Evolutionary conservation across 2,888 invertebrate genomes (phyloP).

Genomic region (Drosophila yooni): DNA sequence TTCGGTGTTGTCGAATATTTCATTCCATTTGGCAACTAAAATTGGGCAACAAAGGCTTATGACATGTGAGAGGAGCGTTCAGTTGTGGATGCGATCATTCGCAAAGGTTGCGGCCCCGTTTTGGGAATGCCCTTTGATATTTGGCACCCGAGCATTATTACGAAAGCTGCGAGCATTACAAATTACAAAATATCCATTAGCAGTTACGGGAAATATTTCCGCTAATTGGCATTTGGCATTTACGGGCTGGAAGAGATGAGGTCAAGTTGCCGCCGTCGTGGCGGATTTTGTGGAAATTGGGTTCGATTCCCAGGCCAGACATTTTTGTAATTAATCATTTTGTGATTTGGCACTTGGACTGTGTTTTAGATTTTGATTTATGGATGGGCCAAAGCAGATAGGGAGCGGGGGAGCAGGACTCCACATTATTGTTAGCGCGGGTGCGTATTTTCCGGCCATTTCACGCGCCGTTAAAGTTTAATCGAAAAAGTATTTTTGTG

Average conservation of each 20-base stretch:
- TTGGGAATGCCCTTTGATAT: slow-evolving; percentile 41
- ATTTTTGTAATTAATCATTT: slow-evolving; percentile 75
- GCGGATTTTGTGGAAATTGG: neutral
- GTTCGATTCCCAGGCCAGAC: slow-evolving; percentile 18
- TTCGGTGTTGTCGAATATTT: slow-evolving; percentile 10
- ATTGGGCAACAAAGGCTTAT: neutral
- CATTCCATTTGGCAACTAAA: slow-evolving; percentile 13
- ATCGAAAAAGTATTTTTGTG: slow-evolving; percentile 78
- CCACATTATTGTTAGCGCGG: slow-evolving; percentile 11
- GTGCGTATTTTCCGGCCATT: slow-evolving; percentile 48
- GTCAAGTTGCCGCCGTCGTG: neutral
- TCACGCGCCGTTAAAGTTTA: slow-evolving; percentile 79
- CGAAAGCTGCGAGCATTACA: slow-evolving; percentile 30
- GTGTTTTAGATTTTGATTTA: slow-evolving; percentile 14
- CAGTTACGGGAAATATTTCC: slow-evolving; percentile 62
- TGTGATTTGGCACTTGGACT: slow-evolving; percentile 62
- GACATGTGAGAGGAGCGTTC: slow-evolving; percentile 16
- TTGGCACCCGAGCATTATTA: slow-evolving; percentile 3
- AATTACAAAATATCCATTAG: slow-evolving; percentile 69
- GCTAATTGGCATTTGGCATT: slow-evolving; percentile 69
- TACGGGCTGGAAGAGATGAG: slow-evolving; percentile 17
- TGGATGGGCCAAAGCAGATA: neutral
- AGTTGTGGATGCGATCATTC: neutral
- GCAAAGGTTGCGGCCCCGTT: neutral
- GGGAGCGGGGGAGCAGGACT: neutral